These are phyloP conservation scores for Archilochus colubris DNA, from an alignment of 2,113 vertebrate genomes.

Conservation along the genomic window DNA sequence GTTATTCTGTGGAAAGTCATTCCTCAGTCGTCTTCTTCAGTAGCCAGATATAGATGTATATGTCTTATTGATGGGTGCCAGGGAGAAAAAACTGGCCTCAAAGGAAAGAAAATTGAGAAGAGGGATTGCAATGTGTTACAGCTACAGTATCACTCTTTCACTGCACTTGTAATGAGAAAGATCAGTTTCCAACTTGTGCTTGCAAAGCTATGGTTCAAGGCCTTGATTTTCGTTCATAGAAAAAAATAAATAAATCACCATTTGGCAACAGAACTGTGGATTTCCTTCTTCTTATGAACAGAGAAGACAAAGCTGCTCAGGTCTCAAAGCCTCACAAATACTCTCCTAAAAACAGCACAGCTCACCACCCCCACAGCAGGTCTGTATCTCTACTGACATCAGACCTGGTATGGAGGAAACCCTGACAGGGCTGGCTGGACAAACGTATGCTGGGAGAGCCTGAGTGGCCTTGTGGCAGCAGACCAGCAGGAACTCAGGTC, in stretches of 20 bases:
- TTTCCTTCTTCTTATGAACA: not conserved
- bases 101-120: not conserved
- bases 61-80: not conserved
- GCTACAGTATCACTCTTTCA: not conserved
- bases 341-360: not conserved
- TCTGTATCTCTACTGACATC: not conserved
- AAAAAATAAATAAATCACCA: not conserved
- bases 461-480: not conserved
- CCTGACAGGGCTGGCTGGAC: not conserved
- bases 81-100: not conserved
- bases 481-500: not conserved
- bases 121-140: not conserved
- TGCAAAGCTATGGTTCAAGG: not conserved
- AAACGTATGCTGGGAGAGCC: not conserved
- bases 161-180: not conserved
- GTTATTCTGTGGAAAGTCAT: not conserved
- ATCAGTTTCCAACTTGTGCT: not conserved
- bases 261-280: not conserved
- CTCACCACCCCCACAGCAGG: not conserved
- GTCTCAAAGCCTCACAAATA: not conserved
- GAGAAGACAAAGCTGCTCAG: not conserved
- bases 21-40: not conserved
- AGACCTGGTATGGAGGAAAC: not conserved
- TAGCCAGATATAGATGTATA: slow-evolving; percentile 8
- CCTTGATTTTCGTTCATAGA: not conserved